These are phyloP conservation scores for Pseudorhiza aurosa DNA, from an alignment of 30 jellyfish, hydroid and myxozoan genomes.

Conservation along the genomic window DNA sequence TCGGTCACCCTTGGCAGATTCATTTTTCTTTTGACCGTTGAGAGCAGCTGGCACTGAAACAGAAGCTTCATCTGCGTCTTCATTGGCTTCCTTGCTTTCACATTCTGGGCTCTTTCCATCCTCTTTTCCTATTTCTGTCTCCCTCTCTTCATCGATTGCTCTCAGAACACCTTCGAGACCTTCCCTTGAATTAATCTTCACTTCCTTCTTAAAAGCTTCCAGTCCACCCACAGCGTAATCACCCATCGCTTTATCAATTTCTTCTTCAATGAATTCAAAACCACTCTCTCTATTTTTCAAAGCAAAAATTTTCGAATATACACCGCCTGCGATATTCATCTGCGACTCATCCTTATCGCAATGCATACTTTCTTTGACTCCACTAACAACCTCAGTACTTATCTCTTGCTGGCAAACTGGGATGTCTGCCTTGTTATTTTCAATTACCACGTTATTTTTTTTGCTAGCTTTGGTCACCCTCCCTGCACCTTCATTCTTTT, in stretches of 20 bases:
- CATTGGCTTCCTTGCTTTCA: background rate
- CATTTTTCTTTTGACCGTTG: too few species aligned
- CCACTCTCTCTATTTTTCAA: too few species aligned
- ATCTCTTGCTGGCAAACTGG: background rate
- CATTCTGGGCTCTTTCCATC: background rate
- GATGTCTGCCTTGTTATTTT: background rate
- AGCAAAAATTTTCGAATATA: too few species aligned
- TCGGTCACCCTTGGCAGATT: slow-evolving; percentile 3
- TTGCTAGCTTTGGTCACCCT: background rate
- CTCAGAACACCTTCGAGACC: background rate
- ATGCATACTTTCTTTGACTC: background rate
- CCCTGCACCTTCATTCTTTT: background rate
- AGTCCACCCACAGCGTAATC: background rate
- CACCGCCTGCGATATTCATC: too few species aligned
- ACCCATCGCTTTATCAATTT: background rate
- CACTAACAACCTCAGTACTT: background rate
- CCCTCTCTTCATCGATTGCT: slow-evolving; percentile 12
- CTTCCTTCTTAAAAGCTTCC: background rate
- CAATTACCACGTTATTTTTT: too few species aligned
- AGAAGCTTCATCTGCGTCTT: background rate
- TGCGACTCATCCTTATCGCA: too few species aligned
- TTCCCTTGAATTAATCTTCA: too few species aligned
- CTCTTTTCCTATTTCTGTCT: background rate
- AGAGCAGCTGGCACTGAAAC: background rate
- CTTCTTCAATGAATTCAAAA: background rate